phyloP scores from a whole-genome alignment of 2,797 vertebrate species.

The Pangasius larnaudii region DNA sequence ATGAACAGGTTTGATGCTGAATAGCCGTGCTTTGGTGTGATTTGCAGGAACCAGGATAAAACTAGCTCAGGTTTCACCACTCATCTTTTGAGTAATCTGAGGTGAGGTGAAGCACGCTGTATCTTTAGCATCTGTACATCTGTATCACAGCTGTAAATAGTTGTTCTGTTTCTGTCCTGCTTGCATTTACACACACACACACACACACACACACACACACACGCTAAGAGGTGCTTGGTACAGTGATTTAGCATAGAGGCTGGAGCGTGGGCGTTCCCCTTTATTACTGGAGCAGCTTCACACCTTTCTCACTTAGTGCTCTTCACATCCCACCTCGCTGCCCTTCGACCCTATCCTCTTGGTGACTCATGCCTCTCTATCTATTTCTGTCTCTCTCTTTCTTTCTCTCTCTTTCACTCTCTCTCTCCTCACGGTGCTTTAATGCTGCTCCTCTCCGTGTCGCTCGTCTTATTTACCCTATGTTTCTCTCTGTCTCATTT shows the following conservation, averaged over 20 bases:
- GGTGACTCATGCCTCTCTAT: slow-evolving; percentile 65
- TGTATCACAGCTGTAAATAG: slow-evolving; percentile 22
- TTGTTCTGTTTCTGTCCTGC: slow-evolving; percentile 1
- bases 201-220: slow-evolving; percentile 31
- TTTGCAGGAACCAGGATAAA: not conserved
- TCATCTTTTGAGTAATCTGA: not conserved
- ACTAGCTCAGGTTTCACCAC: not conserved
- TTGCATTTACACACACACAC: slow-evolving; percentile 1
- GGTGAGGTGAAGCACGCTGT: not conserved
- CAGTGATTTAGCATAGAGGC: slow-evolving; percentile 53
- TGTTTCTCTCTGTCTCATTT: slow-evolving; percentile 21
- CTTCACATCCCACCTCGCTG: slow-evolving; percentile 68
- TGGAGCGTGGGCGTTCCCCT: slow-evolving; percentile 64
- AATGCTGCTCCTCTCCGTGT: slow-evolving; percentile 45
- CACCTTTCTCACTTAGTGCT: slow-evolving; percentile 73
- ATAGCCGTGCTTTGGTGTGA: not conserved
- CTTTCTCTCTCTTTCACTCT: slow-evolving; percentile 25
- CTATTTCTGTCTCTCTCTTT: slow-evolving; percentile 48
- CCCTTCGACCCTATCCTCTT: slow-evolving; percentile 69
- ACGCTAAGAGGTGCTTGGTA: slow-evolving; percentile 54
- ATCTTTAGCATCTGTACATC: slow-evolving; percentile 14
- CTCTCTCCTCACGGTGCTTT: slow-evolving; percentile 37
- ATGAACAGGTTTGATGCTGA: not conserved
- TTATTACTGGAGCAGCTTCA: slow-evolving; percentile 70
- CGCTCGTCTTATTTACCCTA: slow-evolving; percentile 44